Evolutionary conservation across 1,140 invertebrate genomes (phyloP).

Genomic region (Ericerus pela): DNA sequence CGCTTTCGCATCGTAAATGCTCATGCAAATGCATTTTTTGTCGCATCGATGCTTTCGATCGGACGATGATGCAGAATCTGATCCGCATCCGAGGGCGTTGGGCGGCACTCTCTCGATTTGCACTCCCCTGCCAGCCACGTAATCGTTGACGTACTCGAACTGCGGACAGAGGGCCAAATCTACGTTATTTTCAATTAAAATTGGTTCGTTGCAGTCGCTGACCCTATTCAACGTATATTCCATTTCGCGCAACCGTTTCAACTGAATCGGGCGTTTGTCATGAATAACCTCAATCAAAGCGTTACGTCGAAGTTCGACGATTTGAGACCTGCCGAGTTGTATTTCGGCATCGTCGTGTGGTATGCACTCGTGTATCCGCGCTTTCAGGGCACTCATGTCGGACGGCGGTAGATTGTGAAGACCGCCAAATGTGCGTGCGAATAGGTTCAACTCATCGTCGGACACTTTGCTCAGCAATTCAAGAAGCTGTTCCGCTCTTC

Average conservation of each 20-base stretch:
- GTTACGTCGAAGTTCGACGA: not conserved
- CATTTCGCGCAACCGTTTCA: not conserved
- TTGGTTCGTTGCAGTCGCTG: not conserved
- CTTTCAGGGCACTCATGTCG: too few species aligned
- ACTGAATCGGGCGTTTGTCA: not conserved
- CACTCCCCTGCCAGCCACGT: slow-evolving; percentile 51
- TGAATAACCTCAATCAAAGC: not conserved
- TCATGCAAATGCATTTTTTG: slow-evolving; percentile 35
- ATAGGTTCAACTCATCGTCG: too few species aligned
- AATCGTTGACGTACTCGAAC: slow-evolving; percentile 73
- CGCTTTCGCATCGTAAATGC: slow-evolving; percentile 43
- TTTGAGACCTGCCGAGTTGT: too few species aligned
- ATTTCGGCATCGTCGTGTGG: too few species aligned
- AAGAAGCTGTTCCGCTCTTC: too few species aligned
- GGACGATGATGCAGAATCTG: slow-evolving; percentile 17
- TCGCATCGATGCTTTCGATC: not conserved
- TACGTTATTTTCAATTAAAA: slow-evolving; percentile 53
- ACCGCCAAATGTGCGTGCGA: too few species aligned
- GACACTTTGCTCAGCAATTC: too few species aligned
- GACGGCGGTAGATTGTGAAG: too few species aligned
- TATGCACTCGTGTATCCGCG: too few species aligned
- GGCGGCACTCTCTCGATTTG: slow-evolving; percentile 58
- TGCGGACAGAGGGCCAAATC: slow-evolving; percentile 68
- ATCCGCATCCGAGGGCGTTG: too few species aligned
- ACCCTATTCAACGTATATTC: not conserved